Conservation (phyloP, 2,888 invertebrate genomes). For the Macroteleia sp. region DNA sequence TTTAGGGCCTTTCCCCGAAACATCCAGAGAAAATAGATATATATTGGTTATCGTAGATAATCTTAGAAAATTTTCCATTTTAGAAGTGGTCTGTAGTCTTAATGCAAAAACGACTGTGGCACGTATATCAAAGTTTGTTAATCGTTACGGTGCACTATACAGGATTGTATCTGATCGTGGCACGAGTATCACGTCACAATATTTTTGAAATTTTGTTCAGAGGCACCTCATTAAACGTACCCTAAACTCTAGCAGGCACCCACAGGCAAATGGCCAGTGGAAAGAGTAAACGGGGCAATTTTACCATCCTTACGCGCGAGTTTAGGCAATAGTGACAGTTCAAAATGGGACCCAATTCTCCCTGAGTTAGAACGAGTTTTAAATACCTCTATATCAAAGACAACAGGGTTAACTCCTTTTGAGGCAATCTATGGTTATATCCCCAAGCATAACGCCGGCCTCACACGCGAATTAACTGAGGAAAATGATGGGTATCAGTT, state of each 20-base stretch:
- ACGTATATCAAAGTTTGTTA: conserved; percentile 54
- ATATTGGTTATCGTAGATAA: conserved; percentile 61
- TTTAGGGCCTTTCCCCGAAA: conserved; percentile 57
- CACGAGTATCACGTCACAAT: conserved; percentile 54
- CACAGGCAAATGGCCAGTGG: conserved; percentile 62
- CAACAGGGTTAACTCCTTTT: conserved; percentile 54
- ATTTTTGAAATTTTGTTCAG: conserved; percentile 52
- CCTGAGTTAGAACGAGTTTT: conserved; percentile 27
- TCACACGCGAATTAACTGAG: background rate
- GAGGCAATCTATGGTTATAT: conserved; percentile 51
- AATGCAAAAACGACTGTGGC: conserved; percentile 17
- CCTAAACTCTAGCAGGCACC: conserved; percentile 61
- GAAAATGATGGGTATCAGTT: background rate
- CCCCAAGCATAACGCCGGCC: conserved; percentile 2
- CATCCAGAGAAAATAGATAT: conserved; percentile 44
- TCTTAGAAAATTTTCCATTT: conserved; percentile 57
- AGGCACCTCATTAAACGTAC: conserved; percentile 55
- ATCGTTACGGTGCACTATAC: conserved; percentile 59
- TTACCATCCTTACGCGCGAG: conserved; percentile 46
- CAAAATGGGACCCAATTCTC: conserved; percentile 57
- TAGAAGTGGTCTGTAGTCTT: conserved; percentile 45
- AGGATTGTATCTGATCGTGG: conserved; percentile 67
- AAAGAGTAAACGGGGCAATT: conserved; percentile 60
- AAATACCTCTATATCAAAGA: conserved; percentile 44
- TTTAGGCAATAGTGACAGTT: conserved; percentile 22